phyloP scores from a whole-genome alignment of 2,888 invertebrate genomes.

The Geotrupes spiniger region DNA sequence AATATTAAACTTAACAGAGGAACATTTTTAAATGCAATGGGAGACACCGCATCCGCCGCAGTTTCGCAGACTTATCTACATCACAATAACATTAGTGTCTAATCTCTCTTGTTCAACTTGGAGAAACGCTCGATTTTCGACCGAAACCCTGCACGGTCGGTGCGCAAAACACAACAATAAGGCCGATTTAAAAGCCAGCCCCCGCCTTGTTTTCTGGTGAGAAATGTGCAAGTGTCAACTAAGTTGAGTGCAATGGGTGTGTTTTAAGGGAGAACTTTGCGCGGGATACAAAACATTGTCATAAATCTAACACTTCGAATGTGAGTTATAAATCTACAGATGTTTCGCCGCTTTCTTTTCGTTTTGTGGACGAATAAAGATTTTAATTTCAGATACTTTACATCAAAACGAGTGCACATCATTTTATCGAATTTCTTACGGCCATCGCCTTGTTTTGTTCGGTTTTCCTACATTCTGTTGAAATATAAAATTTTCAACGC shows the following conservation, averaged over 20 bases:
- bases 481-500: too few relatives aligned
- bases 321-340: constrained; percentile 13
- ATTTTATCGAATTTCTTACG: too few relatives aligned
- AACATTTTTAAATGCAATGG: constrained; percentile 10
- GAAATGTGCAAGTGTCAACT: constrained; percentile 22
- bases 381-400: constrained; percentile 15
- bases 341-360: constrained; percentile 10
- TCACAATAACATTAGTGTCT: constrained; percentile 21
- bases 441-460: too few relatives aligned
- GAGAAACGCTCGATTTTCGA: constrained; percentile 18
- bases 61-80: constrained; percentile 20
- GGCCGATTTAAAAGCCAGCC: constrained; percentile 22
- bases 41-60: constrained; percentile 6
- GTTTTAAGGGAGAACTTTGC: constrained; percentile 19
- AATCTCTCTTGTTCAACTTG: constrained; percentile 20
- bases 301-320: constrained; percentile 23
- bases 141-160: constrained; percentile 11
- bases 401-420: too few relatives aligned
- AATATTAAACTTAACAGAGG: neutral
- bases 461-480: too few relatives aligned
- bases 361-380: neutral
- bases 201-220: constrained; percentile 19
- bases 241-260: constrained; percentile 22
- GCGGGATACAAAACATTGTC: constrained; percentile 20
- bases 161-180: constrained; percentile 21